Conservation (phyloP, 1,140 invertebrate species). For the Ips nitidus region DNA sequence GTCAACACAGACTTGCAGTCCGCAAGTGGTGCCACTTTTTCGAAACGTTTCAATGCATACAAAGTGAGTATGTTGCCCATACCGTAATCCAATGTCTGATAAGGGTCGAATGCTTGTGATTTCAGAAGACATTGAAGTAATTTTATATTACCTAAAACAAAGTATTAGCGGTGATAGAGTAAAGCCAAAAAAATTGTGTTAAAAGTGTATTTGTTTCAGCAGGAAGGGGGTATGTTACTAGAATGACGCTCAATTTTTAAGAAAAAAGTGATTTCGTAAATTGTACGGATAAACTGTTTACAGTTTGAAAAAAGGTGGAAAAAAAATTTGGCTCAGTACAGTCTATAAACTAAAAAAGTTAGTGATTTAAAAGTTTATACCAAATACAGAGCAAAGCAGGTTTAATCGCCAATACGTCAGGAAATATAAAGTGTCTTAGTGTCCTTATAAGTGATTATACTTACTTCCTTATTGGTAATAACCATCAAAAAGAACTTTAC, state of each 20-base stretch:
- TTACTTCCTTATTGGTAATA: too few relatives aligned
- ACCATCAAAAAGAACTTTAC: too few relatives aligned
- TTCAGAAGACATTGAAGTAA: slow-evolving; percentile 40
- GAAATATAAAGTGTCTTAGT: neutral
- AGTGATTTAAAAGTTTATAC: too few relatives aligned
- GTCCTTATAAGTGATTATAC: too few relatives aligned
- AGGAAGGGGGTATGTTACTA: neutral
- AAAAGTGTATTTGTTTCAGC: neutral
- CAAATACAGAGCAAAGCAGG: too few relatives aligned
- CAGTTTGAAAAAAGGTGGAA: too few relatives aligned
- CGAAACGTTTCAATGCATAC: slow-evolving; percentile 42
- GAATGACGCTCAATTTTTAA: neutral
- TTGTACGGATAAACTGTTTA: neutral
- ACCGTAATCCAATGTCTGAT: slow-evolving; percentile 36
- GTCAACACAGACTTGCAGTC: slow-evolving; percentile 37
- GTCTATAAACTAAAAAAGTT: too few relatives aligned
- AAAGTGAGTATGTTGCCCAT: slow-evolving; percentile 46
- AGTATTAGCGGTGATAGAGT: neutral
- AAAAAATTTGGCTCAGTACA: too few relatives aligned
- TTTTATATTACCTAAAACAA: slow-evolving; percentile 37
- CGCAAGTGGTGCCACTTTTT: slow-evolving; percentile 31
- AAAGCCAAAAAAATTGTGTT: neutral
- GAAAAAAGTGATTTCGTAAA: too few relatives aligned
- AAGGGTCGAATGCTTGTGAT: slow-evolving; percentile 37
- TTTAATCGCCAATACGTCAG: neutral